A percentile compares a stretch with the other conserved stretches of the same genome.
phyloP scores from a whole-genome alignment of 2,797 vertebrate genomes.

The Clangula hyemalis region DNA sequence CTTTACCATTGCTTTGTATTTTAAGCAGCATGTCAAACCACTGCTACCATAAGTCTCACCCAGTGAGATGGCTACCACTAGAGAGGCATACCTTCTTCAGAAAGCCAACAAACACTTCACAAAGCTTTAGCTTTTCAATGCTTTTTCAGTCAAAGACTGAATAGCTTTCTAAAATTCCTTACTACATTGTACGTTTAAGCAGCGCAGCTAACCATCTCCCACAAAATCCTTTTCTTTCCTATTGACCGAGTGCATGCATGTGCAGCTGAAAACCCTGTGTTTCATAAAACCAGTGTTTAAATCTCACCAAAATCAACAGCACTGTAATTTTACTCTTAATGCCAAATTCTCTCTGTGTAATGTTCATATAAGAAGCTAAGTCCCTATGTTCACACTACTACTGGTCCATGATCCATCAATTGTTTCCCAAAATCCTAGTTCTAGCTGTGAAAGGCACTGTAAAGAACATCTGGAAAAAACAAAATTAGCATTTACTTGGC shows the following conservation, averaged over 20 bases:
- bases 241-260: accelerated
- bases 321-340: neutral
- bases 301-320: neutral
- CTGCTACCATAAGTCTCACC: neutral
- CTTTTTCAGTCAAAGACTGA: neutral
- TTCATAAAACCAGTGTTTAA: neutral
- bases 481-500: neutral
- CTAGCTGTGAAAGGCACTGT: neutral
- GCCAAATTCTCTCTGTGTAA: neutral
- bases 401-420: neutral
- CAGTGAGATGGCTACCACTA: accelerated
- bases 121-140: neutral
- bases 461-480: neutral
- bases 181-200: neutral
- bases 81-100: neutral
- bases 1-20: neutral
- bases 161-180: neutral
- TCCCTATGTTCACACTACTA: neutral
- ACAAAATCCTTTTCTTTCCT: neutral
- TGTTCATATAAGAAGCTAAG: neutral
- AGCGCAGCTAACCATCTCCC: neutral
- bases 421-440: neutral
- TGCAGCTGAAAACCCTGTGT: neutral
- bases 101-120: neutral
- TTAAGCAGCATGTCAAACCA: neutral